A percentile compares a stretch with the other conserved stretches of the same genome.
These are phyloP conservation scores for Menidia beryllina DNA, from an alignment of 2,113 vertebrate species.

Conservation along the genomic window DNA sequence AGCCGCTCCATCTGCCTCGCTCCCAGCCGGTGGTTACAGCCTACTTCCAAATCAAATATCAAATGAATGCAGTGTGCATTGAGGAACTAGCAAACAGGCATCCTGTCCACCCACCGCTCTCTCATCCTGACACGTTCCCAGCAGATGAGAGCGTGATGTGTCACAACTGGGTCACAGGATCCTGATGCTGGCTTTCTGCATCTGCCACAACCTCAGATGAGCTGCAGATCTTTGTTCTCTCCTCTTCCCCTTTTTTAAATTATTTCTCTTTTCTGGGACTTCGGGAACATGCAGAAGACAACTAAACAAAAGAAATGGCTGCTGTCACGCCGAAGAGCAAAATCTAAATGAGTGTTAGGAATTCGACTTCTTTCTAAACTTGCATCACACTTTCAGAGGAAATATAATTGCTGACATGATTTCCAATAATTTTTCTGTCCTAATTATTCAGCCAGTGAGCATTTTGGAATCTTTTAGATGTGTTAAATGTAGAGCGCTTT, in stretches of 20 bases:
- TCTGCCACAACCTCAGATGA: neutral
- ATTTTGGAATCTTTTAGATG: neutral
- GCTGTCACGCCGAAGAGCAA: neutral
- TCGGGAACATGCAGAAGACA: neutral
- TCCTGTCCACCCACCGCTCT: slow-evolving; percentile 21
- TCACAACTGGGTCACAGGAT: slow-evolving; percentile 39
- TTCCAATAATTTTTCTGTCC: neutral
- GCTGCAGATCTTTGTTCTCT: neutral
- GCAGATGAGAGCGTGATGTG: slow-evolving; percentile 11
- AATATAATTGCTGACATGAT: neutral
- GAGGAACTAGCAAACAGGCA: slow-evolving; percentile 12
- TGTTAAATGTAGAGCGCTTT: neutral
- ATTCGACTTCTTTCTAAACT: neutral
- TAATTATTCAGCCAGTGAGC: neutral
- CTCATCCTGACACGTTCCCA: slow-evolving; percentile 11
- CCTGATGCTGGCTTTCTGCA: slow-evolving; percentile 6
- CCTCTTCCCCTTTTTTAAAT: neutral
- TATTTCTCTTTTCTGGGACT: neutral
- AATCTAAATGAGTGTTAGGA: slow-evolving; percentile 6
- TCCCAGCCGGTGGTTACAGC: slow-evolving; percentile 26
- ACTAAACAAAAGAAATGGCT: neutral
- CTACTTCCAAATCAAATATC: neutral
- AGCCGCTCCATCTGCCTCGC: slow-evolving; percentile 23
- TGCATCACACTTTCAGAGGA: neutral
- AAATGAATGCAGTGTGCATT: neutral